These are phyloP conservation scores for Lasioglossum pauxillum DNA, from an alignment of 2,888 invertebrate species.

Conservation along the genomic window DNA sequence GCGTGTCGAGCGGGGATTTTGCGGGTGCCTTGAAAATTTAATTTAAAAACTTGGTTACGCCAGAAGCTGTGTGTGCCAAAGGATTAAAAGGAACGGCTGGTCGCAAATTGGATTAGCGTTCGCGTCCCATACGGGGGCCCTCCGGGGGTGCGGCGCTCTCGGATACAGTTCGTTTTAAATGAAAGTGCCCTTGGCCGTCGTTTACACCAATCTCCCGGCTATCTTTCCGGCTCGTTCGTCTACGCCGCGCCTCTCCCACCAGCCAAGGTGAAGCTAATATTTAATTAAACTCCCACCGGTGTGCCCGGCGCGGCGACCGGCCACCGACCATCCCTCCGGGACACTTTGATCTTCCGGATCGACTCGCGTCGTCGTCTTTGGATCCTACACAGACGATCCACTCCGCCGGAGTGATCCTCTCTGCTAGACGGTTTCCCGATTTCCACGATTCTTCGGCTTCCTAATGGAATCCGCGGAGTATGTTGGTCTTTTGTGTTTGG, in stretches of 20 bases:
- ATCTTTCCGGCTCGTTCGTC: slow-evolving; percentile 23
- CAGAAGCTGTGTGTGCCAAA: slow-evolving; percentile 65
- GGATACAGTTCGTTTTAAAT: slow-evolving; percentile 72
- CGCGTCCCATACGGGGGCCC: slow-evolving; percentile 47
- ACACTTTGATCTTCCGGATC: slow-evolving; percentile 58
- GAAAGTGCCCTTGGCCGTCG: slow-evolving; percentile 71
- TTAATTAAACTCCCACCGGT: slow-evolving; percentile 63
- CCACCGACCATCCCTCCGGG: background rate
- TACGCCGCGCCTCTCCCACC: slow-evolving; percentile 1
- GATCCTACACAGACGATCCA: background rate
- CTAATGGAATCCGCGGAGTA: background rate
- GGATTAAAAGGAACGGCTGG: slow-evolving; percentile 74
- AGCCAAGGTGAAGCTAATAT: slow-evolving; percentile 68
- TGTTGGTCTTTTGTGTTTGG: background rate
- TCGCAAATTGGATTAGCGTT: slow-evolving; percentile 76
- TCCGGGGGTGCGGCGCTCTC: slow-evolving; percentile 9
- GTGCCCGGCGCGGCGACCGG: background rate
- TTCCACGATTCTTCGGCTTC: background rate
- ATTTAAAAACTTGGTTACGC: slow-evolving; percentile 70
- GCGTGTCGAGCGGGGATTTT: slow-evolving; percentile 50
- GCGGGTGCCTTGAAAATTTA: slow-evolving; percentile 70
- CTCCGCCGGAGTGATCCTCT: background rate
- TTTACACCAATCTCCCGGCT: slow-evolving; percentile 62
- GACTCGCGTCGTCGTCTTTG: slow-evolving; percentile 7
- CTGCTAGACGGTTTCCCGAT: background rate